phyloP scores from a whole-genome alignment of 2,113 vertebrate genomes.

The Penelope pileata region DNA sequence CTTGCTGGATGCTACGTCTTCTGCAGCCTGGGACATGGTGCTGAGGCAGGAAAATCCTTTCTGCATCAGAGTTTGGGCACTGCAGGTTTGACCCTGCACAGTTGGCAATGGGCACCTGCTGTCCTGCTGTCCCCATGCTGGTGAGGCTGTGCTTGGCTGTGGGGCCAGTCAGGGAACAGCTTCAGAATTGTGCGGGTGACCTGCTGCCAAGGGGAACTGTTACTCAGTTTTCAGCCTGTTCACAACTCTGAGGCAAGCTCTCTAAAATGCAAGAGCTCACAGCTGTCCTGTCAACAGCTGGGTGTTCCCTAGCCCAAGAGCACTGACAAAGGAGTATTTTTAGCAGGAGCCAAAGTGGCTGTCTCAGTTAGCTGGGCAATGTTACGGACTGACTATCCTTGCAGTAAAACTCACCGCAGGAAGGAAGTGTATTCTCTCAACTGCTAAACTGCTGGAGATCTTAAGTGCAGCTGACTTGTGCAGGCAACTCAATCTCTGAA shows the following conservation, averaged over 20 bases:
- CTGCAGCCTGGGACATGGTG: neutral
- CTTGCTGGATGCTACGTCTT: neutral
- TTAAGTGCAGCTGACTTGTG: neutral
- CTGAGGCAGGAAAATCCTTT: neutral
- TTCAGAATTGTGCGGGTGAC: neutral
- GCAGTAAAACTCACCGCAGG: neutral
- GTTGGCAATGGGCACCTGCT: neutral
- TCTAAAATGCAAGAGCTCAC: rapidly evolving
- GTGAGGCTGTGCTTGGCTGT: neutral
- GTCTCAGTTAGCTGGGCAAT: neutral
- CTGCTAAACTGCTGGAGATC: neutral
- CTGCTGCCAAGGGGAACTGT: neutral
- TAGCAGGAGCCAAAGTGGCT: neutral
- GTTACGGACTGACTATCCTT: neutral
- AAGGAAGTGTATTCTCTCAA: neutral
- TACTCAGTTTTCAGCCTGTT: neutral
- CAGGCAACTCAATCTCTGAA: neutral
- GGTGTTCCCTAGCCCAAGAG: neutral
- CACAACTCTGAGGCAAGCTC: neutral
- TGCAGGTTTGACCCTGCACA: neutral
- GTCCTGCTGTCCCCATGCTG: neutral
- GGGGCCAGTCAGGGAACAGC: neutral
- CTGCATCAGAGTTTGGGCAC: neutral
- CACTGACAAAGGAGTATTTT: neutral
- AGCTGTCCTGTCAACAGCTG: neutral